Evolutionary conservation across 2,888 invertebrate species (phyloP), one percentile per base, ranked within the genome.

Genomic region (Torymus auratus): DNA sequence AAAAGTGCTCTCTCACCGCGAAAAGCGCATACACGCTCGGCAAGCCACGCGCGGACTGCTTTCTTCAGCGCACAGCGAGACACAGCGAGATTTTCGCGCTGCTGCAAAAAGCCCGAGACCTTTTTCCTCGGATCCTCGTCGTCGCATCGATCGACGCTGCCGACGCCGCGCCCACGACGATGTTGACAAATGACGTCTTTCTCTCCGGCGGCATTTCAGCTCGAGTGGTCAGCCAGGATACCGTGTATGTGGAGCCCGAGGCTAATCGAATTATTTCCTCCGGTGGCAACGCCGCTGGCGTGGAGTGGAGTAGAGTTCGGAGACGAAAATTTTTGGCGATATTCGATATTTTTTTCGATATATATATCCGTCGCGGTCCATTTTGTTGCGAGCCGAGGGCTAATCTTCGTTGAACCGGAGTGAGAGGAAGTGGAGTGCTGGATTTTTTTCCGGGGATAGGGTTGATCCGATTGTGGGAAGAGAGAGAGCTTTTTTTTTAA

Each of bases 181-280:
- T 73, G 58, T 78, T 78, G 78, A 78, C 73, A 73, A 78, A 78
- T 56, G 73, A 78, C 73, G 78, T 78, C 78, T 78, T 65, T 78
- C 70, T 71, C 14, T 71, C 55, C 50, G 11, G 17, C 23, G 41
- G 56, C 14, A 68, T 68, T 75, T 60, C 60, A 28, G 53, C 75
- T 75, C 60, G 60, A 60, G 52, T 67, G 50, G 53, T 60, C 68
- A 52, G 17, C 50, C 12, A 7, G 20, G 3, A 15, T 64, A n/a
- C 23, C 5, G 56, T 58, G 23, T 67, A 20, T 28, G 71, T 52
- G 41, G n/a, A 4, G 56, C 13, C 10, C 62, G 20, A n/a, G 13
- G 17, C 17, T 58, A 72, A 78, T 78, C 78, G 78, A 77, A 77
- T 20, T 69, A 20, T 23, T 56, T 56, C 53, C 23, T 69, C 7